These are phyloP conservation scores for Brachyistius frenatus DNA, from an alignment of 2,113 vertebrate species.

Conservation along the genomic window DNA sequence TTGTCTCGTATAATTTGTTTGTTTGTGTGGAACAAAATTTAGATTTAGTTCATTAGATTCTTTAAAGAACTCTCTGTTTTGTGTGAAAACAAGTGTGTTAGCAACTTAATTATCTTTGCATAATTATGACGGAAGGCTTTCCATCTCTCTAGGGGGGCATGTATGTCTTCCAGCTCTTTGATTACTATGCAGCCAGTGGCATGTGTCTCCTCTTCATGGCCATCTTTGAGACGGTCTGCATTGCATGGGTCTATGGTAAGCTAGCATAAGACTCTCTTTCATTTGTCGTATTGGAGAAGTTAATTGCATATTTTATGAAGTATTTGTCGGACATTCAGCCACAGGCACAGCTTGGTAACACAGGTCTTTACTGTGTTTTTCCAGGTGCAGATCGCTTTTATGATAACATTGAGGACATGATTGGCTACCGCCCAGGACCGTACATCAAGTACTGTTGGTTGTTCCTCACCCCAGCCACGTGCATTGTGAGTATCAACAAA, in stretches of 20 bases:
- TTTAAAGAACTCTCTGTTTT: background rate
- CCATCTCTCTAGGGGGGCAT: conserved; percentile 88
- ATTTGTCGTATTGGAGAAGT: background rate
- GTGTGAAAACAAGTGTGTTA: background rate
- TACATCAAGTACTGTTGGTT: conserved; percentile 95
- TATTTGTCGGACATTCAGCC: background rate
- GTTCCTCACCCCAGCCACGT: conserved; percentile 92
- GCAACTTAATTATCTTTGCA: background rate
- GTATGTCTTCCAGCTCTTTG: conserved; percentile 96
- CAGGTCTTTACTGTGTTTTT: conserved; percentile 22
- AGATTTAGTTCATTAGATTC: too few relatives aligned
- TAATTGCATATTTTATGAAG: background rate
- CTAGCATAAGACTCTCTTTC: background rate
- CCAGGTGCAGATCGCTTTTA: conserved; percentile 93
- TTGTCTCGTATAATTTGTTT: too few relatives aligned
- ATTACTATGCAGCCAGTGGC: conserved; percentile 96
- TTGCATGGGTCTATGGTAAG: conserved; percentile 95
- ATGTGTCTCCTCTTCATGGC: conserved; percentile 96
- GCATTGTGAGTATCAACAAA: conserved; percentile 85
- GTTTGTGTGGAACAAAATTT: too few relatives aligned
- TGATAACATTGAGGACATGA: conserved; percentile 95
- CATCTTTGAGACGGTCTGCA: conserved; percentile 93
- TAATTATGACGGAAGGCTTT: background rate
- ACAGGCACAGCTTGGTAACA: background rate
- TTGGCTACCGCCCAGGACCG: conserved; percentile 90